These are phyloP conservation scores for Callosobruchus maculatus DNA, from an alignment of 2,888 invertebrate species.

Conservation along the genomic window DNA sequence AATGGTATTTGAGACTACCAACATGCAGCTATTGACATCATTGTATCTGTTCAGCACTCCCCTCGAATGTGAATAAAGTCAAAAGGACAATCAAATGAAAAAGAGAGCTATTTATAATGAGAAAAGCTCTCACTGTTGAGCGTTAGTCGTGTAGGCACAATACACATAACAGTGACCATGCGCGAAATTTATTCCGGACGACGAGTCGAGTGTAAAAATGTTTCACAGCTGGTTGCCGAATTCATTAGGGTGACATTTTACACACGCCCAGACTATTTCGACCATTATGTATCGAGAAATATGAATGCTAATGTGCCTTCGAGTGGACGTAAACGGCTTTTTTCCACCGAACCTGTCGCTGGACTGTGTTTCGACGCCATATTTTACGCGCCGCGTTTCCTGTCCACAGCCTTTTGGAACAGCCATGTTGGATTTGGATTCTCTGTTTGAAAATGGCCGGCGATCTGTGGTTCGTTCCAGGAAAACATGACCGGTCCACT, in stretches of 20 bases:
- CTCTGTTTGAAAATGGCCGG: too few species aligned
- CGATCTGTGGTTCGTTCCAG: too few species aligned
- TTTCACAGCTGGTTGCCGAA: conserved; percentile 42
- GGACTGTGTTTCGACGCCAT: conserved; percentile 15
- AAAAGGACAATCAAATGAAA: not conserved
- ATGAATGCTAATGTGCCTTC: conserved; percentile 38
- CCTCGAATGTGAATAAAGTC: not conserved
- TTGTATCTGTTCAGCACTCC: not conserved
- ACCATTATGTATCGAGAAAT: conserved; percentile 40
- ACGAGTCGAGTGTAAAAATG: conserved; percentile 38
- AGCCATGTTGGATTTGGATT: too few species aligned
- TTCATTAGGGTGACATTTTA: conserved; percentile 43
- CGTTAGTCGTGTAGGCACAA: not conserved
- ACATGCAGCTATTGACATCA: not conserved
- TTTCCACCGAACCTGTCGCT: conserved; percentile 2
- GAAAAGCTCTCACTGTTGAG: not conserved
- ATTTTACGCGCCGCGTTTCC: not conserved
- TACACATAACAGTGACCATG: conserved; percentile 28
- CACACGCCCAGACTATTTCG: conserved; percentile 41
- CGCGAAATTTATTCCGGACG: conserved; percentile 35
- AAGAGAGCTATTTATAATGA: not conserved
- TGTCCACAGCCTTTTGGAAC: not conserved
- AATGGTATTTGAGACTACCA: too few species aligned
- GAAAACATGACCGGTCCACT: too few species aligned
- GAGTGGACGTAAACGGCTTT: conserved; percentile 24